These are phyloP conservation scores for Actenoides lindsayi DNA, from an alignment of 2,113 vertebrate species.

Conservation along the genomic window DNA sequence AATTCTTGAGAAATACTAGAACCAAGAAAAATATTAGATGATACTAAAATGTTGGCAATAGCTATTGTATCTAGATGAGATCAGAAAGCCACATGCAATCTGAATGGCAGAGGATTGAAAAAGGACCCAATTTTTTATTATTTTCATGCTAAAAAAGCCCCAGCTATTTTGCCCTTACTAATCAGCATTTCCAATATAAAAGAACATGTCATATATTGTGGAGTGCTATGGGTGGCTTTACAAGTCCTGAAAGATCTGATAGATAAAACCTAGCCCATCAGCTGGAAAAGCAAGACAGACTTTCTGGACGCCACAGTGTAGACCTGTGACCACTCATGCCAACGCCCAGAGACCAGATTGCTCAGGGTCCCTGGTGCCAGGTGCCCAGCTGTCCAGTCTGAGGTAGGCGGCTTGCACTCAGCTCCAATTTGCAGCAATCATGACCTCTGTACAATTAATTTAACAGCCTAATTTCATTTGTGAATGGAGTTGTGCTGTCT, in stretches of 20 bases:
- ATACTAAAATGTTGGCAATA: background rate
- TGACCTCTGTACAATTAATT: background rate
- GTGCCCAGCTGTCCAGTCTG: background rate
- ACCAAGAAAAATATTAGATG: background rate
- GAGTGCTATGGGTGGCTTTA: background rate
- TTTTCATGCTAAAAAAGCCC: background rate
- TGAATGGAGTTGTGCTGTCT: background rate
- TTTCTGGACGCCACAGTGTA: rapidly evolving
- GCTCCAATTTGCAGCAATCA: rapidly evolving
- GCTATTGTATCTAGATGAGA: background rate
- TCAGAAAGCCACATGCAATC: background rate
- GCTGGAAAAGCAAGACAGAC: background rate
- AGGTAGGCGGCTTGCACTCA: background rate
- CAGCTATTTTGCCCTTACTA: background rate
- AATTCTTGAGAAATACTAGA: background rate
- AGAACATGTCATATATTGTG: background rate
- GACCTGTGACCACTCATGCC: rapidly evolving
- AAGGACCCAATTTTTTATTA: background rate
- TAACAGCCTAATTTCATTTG: background rate
- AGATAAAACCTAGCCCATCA: background rate
- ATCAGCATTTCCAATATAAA: background rate
- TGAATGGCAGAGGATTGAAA: background rate
- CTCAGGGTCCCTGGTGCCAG: rapidly evolving
- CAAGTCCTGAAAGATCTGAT: background rate
- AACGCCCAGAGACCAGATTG: background rate